Percentiles rank a stretch among this genome's conserved stretches.
These are phyloP conservation scores for Atlantisia rogersi DNA, from an alignment of 2,113 vertebrate genomes.

Conservation along the genomic window DNA sequence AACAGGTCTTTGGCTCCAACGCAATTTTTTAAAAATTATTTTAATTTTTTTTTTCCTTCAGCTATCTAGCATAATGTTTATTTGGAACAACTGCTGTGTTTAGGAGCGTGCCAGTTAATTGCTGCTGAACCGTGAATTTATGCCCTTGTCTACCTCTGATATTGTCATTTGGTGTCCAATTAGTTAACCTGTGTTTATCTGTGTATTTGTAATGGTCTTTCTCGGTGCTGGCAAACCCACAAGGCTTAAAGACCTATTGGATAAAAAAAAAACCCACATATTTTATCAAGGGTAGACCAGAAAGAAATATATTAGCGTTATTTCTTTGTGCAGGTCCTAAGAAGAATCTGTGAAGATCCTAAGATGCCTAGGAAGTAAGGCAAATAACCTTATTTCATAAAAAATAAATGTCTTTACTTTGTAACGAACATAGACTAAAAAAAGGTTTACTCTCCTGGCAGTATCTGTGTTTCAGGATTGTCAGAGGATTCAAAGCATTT, in stretches of 20 bases:
- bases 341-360: background rate
- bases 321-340: background rate
- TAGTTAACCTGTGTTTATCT: background rate
- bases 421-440: background rate
- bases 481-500: background rate
- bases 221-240: background rate
- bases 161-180: background rate
- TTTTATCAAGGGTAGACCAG: background rate
- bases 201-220: background rate
- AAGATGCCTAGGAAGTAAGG: background rate
- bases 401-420: background rate
- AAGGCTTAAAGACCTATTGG: background rate
- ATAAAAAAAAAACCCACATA: background rate
- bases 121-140: background rate
- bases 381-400: background rate
- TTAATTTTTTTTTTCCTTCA: background rate
- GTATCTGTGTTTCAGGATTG: background rate
- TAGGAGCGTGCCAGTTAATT: background rate
- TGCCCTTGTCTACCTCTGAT: background rate
- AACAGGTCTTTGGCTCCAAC: background rate
- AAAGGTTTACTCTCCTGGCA: background rate
- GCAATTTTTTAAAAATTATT: background rate
- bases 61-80: rapidly evolving
- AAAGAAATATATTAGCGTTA: background rate
- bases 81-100: background rate